Conservation (phyloP, 2,888 invertebrate species). For the Volucella inanis region DNA sequence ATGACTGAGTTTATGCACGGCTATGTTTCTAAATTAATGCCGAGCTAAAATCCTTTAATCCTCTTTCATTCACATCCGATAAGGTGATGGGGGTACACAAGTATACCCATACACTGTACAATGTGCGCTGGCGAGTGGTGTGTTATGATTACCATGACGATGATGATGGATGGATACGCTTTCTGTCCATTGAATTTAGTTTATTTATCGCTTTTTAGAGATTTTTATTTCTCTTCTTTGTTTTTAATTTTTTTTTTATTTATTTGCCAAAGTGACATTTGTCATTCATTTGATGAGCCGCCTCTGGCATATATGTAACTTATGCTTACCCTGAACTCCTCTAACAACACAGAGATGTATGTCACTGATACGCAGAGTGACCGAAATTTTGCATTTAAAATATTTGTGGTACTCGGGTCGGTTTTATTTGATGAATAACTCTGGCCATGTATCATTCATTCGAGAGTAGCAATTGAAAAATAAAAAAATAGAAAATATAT, state of each 20-base stretch:
- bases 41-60: slow-evolving; percentile 37
- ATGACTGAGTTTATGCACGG: slow-evolving; percentile 33
- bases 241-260: slow-evolving; percentile 47
- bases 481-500: too few relatives aligned
- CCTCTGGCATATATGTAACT: neutral
- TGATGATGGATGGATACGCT: slow-evolving; percentile 45
- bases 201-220: slow-evolving; percentile 64
- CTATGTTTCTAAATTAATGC: slow-evolving; percentile 67
- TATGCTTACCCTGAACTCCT: too few relatives aligned
- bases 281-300: slow-evolving; percentile 45
- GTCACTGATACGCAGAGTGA: neutral
- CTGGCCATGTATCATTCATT: too few relatives aligned
- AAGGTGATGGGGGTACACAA: too few relatives aligned
- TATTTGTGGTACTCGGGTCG: slow-evolving; percentile 5
- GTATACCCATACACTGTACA: too few relatives aligned
- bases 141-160: slow-evolving; percentile 52
- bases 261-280: slow-evolving; percentile 53
- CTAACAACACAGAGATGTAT: neutral
- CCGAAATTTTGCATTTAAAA: slow-evolving; percentile 9
- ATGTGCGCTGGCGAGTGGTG: neutral
- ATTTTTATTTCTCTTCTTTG: neutral
- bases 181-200: slow-evolving; percentile 63
- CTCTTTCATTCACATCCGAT: too few relatives aligned
- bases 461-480: too few relatives aligned
- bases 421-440: slow-evolving; percentile 39